Base-by-base conservation (phyloP, 2,797 vertebrate species). In the Ctenopoma multispine region DNA sequence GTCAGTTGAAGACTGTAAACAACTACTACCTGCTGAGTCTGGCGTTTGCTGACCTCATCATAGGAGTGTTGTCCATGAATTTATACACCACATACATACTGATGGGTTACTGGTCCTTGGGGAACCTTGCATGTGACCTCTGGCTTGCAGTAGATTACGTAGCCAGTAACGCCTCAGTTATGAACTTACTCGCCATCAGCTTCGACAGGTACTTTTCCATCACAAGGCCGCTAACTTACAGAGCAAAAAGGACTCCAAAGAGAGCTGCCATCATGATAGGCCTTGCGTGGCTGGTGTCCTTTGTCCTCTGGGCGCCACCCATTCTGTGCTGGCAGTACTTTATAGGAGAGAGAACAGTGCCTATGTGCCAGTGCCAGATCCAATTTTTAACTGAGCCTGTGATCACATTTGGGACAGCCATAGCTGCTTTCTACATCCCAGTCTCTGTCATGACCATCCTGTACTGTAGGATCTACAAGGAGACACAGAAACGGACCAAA, bases 161-260 rank as follows among this genome's bases (percentile, higher is more conserved):
- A 44, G 97, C 97, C 78, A 99, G 98, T 88, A 99, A 99, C 0
- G 98, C 98, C 54, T 99, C 98, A 0, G 98, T 99, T 73, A 99
- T 99, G 97, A 99, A 99, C 85, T 92, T 99, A 75, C 93, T 99
- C 7, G 97, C 98, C 68, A 99, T 99, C 86, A 99, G 98, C 85
- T 99, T 99, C 76, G 97, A 99, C 90, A 95, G 97, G 62, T 99
- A 99, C 81, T 99, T 99, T 93, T 99, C 98, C 61, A 97, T 99
- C 70, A 99, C 97, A 18, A 95, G 98, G 77, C 97, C 97, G 50
- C 91, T 99, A 85, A 99, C 98, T 0, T 99, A 99, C 80, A 94
- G 97, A 69, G 97, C 96, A 66, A 99, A 98, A 80, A 95, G 97
- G 65, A 99, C 98, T 0, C 97, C 97, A 11, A 98, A 91, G 85